phyloP scores from a whole-genome alignment of 2,797 vertebrate genomes.

The Falco concolor region DNA sequence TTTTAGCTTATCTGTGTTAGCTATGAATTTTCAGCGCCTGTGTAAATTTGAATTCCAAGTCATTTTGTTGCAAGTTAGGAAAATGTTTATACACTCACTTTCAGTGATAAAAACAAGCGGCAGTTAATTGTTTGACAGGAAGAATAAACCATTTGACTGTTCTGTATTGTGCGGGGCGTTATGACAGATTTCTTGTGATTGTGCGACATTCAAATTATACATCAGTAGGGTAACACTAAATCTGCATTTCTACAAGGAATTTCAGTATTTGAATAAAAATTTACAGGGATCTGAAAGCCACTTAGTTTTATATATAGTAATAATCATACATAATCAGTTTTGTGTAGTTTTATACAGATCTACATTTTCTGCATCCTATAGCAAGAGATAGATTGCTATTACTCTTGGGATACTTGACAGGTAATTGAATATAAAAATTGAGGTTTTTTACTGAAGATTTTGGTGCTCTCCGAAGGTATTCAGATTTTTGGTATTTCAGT shows the following conservation, averaged over 20 bases:
- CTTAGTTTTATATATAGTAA: background rate
- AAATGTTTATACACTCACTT: background rate
- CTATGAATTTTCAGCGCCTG: background rate
- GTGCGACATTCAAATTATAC: background rate
- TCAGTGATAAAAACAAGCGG: background rate
- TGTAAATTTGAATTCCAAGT: background rate
- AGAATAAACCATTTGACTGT: background rate
- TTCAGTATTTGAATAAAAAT: background rate
- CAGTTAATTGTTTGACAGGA: slow-evolving; percentile 23
- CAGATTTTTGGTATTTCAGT: background rate
- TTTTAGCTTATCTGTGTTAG: background rate
- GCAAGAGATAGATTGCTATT: background rate
- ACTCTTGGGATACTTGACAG: background rate
- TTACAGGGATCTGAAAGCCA: background rate
- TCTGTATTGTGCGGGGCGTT: background rate
- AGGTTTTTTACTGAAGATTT: background rate
- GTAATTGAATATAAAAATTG: background rate
- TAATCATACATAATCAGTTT: background rate
- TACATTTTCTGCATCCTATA: background rate
- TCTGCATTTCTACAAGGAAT: background rate
- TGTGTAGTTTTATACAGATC: background rate
- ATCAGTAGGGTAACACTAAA: background rate
- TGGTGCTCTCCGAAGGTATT: background rate
- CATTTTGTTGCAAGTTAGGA: background rate
- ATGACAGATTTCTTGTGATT: slow-evolving; percentile 24